Conservation (phyloP, 2,113 vertebrate species). For the Chinchilla lanigera region DNA sequence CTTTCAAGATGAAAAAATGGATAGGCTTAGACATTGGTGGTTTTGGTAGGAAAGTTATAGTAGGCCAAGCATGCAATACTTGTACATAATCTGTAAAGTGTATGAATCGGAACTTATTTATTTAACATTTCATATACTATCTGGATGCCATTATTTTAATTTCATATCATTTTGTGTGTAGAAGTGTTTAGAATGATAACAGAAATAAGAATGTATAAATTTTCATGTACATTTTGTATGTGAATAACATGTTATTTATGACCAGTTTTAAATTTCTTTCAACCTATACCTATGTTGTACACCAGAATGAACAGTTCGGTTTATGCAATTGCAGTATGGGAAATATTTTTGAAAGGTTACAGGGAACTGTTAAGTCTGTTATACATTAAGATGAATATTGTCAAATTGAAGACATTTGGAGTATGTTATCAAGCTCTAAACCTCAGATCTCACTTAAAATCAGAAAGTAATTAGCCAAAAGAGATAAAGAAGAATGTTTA, state of each 20-base stretch:
- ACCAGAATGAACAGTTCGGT: neutral
- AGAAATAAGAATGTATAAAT: neutral
- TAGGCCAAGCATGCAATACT: neutral
- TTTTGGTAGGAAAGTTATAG: neutral
- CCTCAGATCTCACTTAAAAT: conserved; percentile 60
- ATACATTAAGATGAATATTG: neutral
- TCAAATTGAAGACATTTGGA: conserved; percentile 50
- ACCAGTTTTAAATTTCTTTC: neutral
- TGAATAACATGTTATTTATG: neutral
- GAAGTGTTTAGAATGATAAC: neutral
- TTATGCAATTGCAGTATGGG: neutral
- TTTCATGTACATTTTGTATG: neutral
- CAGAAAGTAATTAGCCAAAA: conserved; percentile 62
- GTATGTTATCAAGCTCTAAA: neutral
- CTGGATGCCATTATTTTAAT: neutral
- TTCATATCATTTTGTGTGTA: neutral
- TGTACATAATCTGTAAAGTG: no score
- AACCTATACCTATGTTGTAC: neutral
- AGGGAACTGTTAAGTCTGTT: conserved; percentile 28
- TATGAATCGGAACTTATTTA: neutral
- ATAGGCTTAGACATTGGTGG: neutral
- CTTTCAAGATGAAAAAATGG: neutral
- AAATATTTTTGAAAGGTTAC: neutral
- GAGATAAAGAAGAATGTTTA: conserved; percentile 60
- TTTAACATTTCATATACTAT: neutral